Evolutionary conservation across 2,797 vertebrate genomes (phyloP).

Genomic region (Alosa sapidissima): DNA sequence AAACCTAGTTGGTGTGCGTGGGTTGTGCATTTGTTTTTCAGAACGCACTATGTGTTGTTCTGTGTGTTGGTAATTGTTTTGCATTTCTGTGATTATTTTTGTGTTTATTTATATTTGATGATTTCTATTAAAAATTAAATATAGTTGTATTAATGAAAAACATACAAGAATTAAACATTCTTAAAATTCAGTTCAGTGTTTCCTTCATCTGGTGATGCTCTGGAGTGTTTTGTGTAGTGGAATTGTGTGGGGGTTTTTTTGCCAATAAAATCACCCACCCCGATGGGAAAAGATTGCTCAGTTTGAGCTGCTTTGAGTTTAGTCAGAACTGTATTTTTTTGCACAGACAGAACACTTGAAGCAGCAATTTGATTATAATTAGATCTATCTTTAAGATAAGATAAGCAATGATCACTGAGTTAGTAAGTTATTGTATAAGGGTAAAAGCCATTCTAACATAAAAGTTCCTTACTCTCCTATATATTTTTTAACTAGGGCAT

Average conservation of each 20-base stretch:
- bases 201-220: not conserved
- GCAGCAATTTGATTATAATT: not conserved
- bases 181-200: not conserved
- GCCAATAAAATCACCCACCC: too few relatives aligned
- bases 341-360: not conserved
- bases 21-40: conserved; percentile 2
- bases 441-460: too few relatives aligned
- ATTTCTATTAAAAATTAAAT: not conserved
- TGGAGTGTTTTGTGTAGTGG: not conserved
- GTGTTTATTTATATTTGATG: conserved; percentile 13
- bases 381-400: not conserved
- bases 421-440: too few relatives aligned
- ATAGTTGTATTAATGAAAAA: not conserved
- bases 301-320: not conserved
- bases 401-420: not conserved
- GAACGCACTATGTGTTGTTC: not conserved
- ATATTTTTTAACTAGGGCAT: too few relatives aligned
- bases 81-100: not conserved
- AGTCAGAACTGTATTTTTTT: not conserved
- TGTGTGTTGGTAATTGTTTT: not conserved
- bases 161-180: not conserved
- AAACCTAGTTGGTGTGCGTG: not conserved
- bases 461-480: too few relatives aligned
- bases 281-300: too few relatives aligned
- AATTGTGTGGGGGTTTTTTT: too few relatives aligned